Percentiles rank a stretch among this genome's conserved stretches.
Conservation (phyloP, 35 echinoderm and acorn worm species). For the Apostichopus californicus region DNA sequence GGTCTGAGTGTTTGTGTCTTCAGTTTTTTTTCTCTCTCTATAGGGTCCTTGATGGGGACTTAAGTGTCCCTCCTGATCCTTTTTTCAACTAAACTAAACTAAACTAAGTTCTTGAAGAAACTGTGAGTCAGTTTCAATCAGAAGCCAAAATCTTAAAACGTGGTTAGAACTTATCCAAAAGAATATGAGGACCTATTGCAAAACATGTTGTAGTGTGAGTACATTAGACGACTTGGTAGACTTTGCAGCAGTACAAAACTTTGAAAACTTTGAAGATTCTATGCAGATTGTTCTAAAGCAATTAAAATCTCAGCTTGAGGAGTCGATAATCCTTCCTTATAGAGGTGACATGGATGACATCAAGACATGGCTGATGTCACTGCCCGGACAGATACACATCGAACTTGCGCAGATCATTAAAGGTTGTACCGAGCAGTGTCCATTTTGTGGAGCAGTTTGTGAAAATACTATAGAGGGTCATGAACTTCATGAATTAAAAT, state of each 20-base stretch:
- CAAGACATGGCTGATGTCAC: conserved; percentile 10
- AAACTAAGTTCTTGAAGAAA: not conserved
- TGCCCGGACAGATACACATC: not conserved
- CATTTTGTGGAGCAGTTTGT: conserved; percentile 1
- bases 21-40: too few relatives aligned
- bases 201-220: not conserved
- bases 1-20: too few relatives aligned
- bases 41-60: too few relatives aligned
- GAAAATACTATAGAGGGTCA: not conserved
- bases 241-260: not conserved
- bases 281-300: not conserved
- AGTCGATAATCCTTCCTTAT: not conserved
- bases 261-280: not conserved
- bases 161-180: conserved; percentile 3
- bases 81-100: too few relatives aligned
- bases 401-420: not conserved
- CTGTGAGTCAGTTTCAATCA: not conserved
- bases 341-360: not conserved
- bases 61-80: too few relatives aligned
- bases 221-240: not conserved
- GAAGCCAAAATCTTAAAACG: not conserved
- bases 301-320: not conserved
- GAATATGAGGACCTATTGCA: not conserved
- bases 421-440: conserved; percentile 24
- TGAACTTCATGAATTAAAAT: not conserved